Conservation (phyloP, 2,113 vertebrate genomes). For the Macquaria ambigua region DNA sequence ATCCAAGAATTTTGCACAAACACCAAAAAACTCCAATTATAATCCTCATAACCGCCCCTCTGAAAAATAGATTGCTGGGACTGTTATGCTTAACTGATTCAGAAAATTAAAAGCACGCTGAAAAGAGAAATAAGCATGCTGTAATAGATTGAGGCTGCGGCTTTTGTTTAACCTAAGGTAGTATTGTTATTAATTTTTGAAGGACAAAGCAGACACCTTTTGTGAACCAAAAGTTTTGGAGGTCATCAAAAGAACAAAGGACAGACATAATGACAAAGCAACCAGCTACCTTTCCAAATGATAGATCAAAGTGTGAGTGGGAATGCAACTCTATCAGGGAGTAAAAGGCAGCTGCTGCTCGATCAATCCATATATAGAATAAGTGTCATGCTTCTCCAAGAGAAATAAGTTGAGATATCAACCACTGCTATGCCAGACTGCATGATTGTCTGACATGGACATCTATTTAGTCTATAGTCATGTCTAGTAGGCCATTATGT, state of each 20-base stretch:
- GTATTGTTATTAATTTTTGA: constrained; percentile 51
- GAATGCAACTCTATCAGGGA: neutral
- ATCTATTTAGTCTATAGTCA: constrained; percentile 3
- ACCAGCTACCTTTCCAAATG: neutral
- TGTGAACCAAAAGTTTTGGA: constrained; percentile 28
- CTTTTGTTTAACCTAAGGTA: constrained; percentile 67
- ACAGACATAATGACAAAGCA: too few species aligned
- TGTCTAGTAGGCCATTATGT: neutral
- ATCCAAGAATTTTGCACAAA: constrained; percentile 42
- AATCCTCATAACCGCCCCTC: constrained; percentile 54
- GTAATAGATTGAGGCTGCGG: constrained; percentile 59
- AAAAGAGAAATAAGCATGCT: constrained; percentile 54
- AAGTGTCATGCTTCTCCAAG: neutral
- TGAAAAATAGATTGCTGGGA: constrained; percentile 66
- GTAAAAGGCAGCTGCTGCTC: neutral
- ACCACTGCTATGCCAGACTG: neutral
- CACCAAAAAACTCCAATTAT: constrained; percentile 50
- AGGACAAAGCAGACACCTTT: constrained; percentile 43
- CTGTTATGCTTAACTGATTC: constrained; percentile 83
- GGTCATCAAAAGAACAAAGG: constrained; percentile 15
- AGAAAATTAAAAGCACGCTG: constrained; percentile 83
- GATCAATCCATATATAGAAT: constrained; percentile 5
- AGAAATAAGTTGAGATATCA: neutral
- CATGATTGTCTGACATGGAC: neutral
- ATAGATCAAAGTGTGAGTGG: constrained; percentile 12